Conservation (phyloP, 2,113 vertebrate genomes). For the Eublepharis macularius region DNA sequence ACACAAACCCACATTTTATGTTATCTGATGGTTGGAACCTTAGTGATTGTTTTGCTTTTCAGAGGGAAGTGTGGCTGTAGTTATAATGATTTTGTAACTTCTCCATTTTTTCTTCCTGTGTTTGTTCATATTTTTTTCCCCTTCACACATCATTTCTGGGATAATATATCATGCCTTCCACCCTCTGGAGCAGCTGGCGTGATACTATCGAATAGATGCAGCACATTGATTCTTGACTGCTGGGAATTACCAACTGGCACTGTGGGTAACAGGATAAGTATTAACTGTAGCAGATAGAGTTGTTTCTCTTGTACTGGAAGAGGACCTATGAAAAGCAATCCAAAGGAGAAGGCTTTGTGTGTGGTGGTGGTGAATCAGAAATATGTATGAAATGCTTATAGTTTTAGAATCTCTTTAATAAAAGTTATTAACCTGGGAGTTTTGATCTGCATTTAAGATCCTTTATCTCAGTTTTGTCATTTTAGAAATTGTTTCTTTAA, state of each 20-base stretch:
- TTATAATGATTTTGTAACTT: slow-evolving; percentile 25
- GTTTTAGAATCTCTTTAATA: slow-evolving; percentile 24
- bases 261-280: slow-evolving; percentile 37
- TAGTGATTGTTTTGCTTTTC: not conserved
- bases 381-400: slow-evolving; percentile 15
- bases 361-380: not conserved
- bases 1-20: not conserved
- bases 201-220: slow-evolving; percentile 20
- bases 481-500: not conserved
- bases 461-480: not conserved
- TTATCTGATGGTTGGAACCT: not conserved
- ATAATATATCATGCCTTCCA: slow-evolving; percentile 23
- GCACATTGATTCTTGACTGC: slow-evolving; percentile 3
- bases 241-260: slow-evolving; percentile 24
- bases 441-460: slow-evolving; percentile 4
- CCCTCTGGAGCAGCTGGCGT: slow-evolving; percentile 18
- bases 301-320: not conserved
- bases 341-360: not conserved
- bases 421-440: not conserved
- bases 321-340: not conserved
- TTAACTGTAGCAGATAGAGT: slow-evolving; percentile 9
- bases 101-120: not conserved
- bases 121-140: not conserved
- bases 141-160: slow-evolving; percentile 28
- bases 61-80: not conserved